A percentile compares a stretch with the other conserved stretches of the same genome.
Evolutionary conservation across 1,140 invertebrate species (phyloP).

Genomic region (Zaprionus lachaisei): DNA sequence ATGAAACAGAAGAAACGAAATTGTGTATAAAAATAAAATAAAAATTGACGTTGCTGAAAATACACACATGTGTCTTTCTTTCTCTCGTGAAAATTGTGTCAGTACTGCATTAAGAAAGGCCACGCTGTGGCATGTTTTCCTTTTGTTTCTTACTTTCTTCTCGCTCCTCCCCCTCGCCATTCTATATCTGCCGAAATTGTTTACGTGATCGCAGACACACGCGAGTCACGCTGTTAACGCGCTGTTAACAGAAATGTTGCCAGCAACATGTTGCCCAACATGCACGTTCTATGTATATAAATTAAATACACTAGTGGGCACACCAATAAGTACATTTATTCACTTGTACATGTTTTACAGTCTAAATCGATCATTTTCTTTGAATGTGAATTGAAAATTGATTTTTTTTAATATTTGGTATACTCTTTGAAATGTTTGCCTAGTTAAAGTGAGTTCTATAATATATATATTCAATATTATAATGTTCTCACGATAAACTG

Average conservation of each 20-base stretch:
- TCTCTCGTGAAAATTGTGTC: slow-evolving; percentile 66
- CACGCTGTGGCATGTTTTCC: slow-evolving; percentile 38
- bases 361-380: no score
- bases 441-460: no score
- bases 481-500: no score
- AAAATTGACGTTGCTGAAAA: slow-evolving; percentile 38
- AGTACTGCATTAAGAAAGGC: slow-evolving; percentile 67
- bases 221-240: slow-evolving; percentile 21
- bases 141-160: slow-evolving; percentile 12
- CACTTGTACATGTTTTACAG: no score
- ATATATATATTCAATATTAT: no score
- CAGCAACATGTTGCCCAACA: slow-evolving; percentile 19
- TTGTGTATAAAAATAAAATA: slow-evolving; percentile 73
- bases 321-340: slow-evolving; percentile 3
- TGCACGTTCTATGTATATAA: not conserved
- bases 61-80: slow-evolving; percentile 44
- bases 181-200: slow-evolving; percentile 21
- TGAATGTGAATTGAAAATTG: no score
- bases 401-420: no score
- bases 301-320: not conserved
- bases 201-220: slow-evolving; percentile 44
- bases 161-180: not conserved
- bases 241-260: slow-evolving; percentile 26
- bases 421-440: no score
- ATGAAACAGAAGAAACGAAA: slow-evolving; percentile 52